Base-by-base conservation (phyloP, 2,888 invertebrate genomes). In the Aricia artaxerxes region DNA sequence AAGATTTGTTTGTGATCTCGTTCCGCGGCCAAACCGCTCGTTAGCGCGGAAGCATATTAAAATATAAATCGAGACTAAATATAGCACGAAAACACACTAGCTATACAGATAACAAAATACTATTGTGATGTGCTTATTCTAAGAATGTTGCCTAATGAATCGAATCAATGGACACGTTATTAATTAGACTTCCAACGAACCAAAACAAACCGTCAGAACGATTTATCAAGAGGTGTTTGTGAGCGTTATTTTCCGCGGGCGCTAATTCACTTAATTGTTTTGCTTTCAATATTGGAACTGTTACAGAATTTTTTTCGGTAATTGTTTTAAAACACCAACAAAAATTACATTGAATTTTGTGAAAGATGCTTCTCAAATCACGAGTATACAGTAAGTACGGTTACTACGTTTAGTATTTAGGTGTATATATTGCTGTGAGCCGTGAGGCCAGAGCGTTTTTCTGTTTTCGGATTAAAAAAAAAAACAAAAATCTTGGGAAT, bases 61-160 rank as follows among this genome's bases (percentile, higher is more conserved):
- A 24, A 24, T 24, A 11, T 2, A 49, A 11, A 49, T 49, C 49
- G 9, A 49, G 49, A 9, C 49, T 49, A 9, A 11, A 31, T 64
- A 9, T 64, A 64, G 3, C 61, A 77, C 24, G 61, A 24, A 61
- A 61, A 69, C 24, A 78, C 31, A 64, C 44, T 64, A 69, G 64
- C 44, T 64, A 49, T 57, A 11, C 24, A 49, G 13, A 44, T 24
- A 44, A 64, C 24, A n/a, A 38, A 40, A 40, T 60, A 78, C 16
- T 13, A 72, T 60, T n/a, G 73, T 73, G 4, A 78, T 60, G 53
- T 57, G 24, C 57, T 57, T 72, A 69, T 73, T 35, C 53, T 60
- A 73, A 75, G 73, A 79, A 79, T 75, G 78, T 73, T 79, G 73
- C 61, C 44, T 44, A 79, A 49, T 79, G 78, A 79, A 38, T 60